Conservation (phyloP, 2,797 vertebrate genomes). For the Microctenopoma lineatum region DNA sequence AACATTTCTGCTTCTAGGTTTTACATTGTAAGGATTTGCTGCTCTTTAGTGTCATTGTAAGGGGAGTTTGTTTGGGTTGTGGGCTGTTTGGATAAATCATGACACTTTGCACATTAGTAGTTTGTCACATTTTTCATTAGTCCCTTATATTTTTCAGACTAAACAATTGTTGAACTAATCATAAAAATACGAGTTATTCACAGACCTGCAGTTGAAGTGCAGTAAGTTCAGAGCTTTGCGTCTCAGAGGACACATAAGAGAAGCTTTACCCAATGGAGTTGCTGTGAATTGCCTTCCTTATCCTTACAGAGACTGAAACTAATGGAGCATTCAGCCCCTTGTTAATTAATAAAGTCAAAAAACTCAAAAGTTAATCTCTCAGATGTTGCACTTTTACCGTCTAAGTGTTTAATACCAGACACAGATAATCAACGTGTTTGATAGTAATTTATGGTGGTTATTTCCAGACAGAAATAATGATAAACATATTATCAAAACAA, state of each 20-base stretch:
- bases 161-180: neutral
- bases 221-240: neutral
- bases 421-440: neutral
- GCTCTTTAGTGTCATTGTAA: neutral
- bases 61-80: neutral
- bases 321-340: constrained; percentile 8
- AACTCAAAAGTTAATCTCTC: neutral
- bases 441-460: neutral
- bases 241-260: neutral
- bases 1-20: neutral
- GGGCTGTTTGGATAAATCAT: neutral
- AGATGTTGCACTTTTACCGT: neutral
- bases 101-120: neutral
- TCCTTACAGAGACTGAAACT: constrained; percentile 3
- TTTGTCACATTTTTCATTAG: neutral
- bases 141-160: neutral
- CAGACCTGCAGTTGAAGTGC: neutral
- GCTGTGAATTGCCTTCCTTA: constrained; percentile 8
- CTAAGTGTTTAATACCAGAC: neutral
- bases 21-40: neutral
- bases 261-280: constrained; percentile 1
- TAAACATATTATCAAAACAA: neutral
- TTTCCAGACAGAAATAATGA: neutral
- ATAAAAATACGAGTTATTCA: neutral
- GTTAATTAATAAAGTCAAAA: constrained; percentile 23